Evolutionary conservation across 2,113 vertebrate species (phyloP), one percentile per base, ranked within the genome.

Genomic region (Rhinogobius similis): DNA sequence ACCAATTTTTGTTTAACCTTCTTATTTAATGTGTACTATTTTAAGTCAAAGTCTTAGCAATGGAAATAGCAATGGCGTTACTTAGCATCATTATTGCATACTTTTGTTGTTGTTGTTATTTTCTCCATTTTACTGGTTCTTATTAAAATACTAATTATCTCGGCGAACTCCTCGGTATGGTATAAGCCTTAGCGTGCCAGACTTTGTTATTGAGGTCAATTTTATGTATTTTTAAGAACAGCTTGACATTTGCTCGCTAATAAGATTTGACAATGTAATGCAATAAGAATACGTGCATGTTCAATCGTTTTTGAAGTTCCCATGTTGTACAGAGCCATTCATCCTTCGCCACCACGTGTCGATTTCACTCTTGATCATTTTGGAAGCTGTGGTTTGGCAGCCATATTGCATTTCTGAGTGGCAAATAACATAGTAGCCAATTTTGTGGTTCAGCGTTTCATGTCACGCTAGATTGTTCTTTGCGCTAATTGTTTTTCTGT

Each of bases 361-460:
- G 5, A 41, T 43, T 63, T 41, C 10, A 39, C 1, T 63, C 21
- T 24, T 63, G n/a, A 63, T 43, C n/a, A 63, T 63, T 63, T 61
- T 61, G 10, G 20, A 36, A 21, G 29, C 29, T 61, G 58, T 61
- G 58, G 58, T 61, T 61, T 61, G 58, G 58, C 58, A 61, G 27
- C 27, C 32, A n/a, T 38, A 5, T 61, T 38, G 58, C 29, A 38
- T 61, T 61, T 61, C 29, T 61, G 29, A 61, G 58, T 11, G 58
- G 29, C 58, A 61, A 21, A 36, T n/a, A 38, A 61, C 27, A 61
- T 36, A 18, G 58, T 36, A 61, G 29, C 58, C 58, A 61, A 61
- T 36, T 61, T 61, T 61, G 58, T 32, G 58, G 55, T 58, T 27
- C 5, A 29, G 26, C 29, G 29, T 61, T 61, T 61, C 20, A 61